Conservation (phyloP, 2,113 vertebrate genomes). For the Indri indri region DNA sequence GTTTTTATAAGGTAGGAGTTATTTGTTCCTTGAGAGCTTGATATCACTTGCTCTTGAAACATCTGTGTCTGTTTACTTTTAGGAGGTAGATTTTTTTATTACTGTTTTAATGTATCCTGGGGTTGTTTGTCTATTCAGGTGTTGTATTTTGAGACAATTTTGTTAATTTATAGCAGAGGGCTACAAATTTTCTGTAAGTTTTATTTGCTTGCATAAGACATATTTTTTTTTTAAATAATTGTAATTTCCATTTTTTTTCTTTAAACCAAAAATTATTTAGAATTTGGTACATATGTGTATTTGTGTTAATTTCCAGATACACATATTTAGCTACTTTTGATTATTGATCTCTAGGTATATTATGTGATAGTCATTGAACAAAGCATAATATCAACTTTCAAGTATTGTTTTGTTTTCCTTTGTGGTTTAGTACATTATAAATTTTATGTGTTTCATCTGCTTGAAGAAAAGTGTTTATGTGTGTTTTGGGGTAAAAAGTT, state of each 20-base stretch:
- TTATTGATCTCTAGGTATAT: background rate
- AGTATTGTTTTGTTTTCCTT: background rate
- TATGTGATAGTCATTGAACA: background rate
- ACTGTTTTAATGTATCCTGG: background rate
- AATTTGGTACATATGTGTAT: background rate
- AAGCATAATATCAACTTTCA: background rate
- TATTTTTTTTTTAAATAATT: background rate
- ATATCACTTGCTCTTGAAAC: slow-evolving; percentile 1
- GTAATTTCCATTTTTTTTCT: background rate
- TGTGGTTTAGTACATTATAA: background rate
- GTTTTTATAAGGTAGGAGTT: slow-evolving; percentile 39
- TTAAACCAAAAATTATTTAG: background rate
- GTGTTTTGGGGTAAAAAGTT: background rate
- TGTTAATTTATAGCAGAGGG: background rate
- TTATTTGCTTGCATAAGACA: background rate
- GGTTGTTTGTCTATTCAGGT: background rate
- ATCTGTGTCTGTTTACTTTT: slow-evolving; percentile 26
- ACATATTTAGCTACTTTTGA: background rate
- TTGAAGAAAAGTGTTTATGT: background rate
- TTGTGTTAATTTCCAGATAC: background rate
- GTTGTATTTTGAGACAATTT: slow-evolving; percentile 16
- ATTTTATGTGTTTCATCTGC: background rate
- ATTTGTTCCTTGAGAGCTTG: background rate
- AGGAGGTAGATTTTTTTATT: background rate
- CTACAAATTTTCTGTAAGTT: background rate